A percentile compares a stretch with the other conserved stretches of the same genome.
Conservation (phyloP, 2,888 invertebrate genomes). For the Dioctria linearis region DNA sequence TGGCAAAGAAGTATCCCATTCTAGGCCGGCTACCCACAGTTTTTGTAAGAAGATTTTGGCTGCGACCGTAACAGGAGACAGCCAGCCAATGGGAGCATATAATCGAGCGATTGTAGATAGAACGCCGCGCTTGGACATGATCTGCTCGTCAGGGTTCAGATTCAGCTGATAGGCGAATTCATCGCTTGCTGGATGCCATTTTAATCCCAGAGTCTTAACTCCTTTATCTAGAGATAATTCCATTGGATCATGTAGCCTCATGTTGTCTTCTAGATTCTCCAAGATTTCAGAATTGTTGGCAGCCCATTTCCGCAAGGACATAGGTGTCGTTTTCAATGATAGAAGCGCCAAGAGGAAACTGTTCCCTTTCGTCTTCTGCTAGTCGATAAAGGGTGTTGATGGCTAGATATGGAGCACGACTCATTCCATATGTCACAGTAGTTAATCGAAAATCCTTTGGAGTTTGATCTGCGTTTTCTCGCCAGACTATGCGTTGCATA, state of each 20-base stretch:
- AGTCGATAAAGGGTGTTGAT: no score
- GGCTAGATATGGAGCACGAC: neutral
- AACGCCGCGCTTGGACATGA: neutral
- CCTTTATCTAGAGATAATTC: neutral
- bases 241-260: neutral
- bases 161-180: neutral
- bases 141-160: neutral
- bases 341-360: no score
- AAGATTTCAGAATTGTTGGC: neutral
- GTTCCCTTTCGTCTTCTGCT: no score
- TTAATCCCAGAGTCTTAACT: neutral
- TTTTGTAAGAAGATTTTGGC: slow-evolving; percentile 1
- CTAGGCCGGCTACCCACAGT: neutral
- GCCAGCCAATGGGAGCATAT: neutral
- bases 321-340: neutral
- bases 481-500: neutral
- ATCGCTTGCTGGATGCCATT: neutral
- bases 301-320: neutral
- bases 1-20: neutral
- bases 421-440: neutral
- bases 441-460: no score
- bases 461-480: no score
- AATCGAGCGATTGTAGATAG: neutral
- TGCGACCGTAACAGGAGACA: neutral
- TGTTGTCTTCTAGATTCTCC: neutral